Evolutionary conservation across 2,888 invertebrate species (phyloP).

Genomic region (Agrochola lychnidis): DNA sequence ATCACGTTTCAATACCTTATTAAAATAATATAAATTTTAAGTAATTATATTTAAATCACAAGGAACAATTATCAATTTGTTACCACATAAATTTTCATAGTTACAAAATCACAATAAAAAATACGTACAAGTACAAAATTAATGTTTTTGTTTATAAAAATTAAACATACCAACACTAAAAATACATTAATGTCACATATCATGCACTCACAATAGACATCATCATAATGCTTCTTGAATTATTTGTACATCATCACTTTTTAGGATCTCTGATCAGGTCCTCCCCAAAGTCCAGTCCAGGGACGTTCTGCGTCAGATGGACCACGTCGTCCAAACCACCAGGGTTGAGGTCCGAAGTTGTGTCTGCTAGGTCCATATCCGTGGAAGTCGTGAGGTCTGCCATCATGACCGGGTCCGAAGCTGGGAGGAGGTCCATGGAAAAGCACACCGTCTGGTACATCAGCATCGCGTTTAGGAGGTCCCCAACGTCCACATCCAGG

Average conservation of each 20-base stretch:
- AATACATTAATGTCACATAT: background rate
- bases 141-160: background rate
- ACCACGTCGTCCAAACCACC: constrained; percentile 38
- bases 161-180: background rate
- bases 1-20: background rate
- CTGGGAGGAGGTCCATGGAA: constrained; percentile 24
- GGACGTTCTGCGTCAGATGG: constrained; percentile 6
- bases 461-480: background rate
- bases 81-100: too few relatives aligned
- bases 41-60: background rate
- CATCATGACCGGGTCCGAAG: background rate
- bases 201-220: background rate
- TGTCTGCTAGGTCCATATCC: background rate
- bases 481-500: constrained; percentile 15
- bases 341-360: background rate
- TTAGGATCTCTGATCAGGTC: constrained; percentile 7
- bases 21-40: background rate
- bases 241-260: background rate
- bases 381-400: constrained; percentile 20
- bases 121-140: background rate
- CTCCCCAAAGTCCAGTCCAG: background rate
- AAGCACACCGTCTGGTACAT: background rate
- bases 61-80: background rate
- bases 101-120: background rate
- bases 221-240: background rate